These are phyloP conservation scores for Piaya cayana DNA, from an alignment of 2,113 vertebrate species.

Conservation along the genomic window DNA sequence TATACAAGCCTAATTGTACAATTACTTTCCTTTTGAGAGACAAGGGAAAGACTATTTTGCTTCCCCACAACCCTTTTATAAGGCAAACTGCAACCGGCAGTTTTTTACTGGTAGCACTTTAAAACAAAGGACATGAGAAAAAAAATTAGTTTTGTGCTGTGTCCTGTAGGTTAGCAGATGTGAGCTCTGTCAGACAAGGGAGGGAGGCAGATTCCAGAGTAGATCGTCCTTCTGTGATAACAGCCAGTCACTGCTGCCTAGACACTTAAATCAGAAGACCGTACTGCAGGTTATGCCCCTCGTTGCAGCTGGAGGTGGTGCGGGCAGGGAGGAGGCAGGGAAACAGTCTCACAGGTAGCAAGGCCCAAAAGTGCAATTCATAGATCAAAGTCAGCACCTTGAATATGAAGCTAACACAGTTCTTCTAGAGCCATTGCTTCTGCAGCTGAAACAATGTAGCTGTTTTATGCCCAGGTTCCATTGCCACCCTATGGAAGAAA, in stretches of 20 bases:
- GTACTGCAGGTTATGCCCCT: not conserved
- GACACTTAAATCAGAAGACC: not conserved
- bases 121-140: slow-evolving; percentile 3
- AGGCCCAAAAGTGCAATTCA: not conserved
- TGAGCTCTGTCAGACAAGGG: not conserved
- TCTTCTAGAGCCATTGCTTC: not conserved
- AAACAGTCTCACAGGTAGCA: not conserved
- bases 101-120: slow-evolving; percentile 38
- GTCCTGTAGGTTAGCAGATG: slow-evolving; percentile 40
- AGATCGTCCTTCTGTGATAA: not conserved
- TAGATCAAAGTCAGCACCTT: slow-evolving; percentile 28
- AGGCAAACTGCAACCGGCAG: not conserved
- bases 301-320: not conserved
- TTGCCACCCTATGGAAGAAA: slow-evolving; percentile 62
- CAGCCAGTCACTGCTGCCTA: not conserved
- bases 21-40: not conserved
- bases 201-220: slow-evolving; percentile 24
- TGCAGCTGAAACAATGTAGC: not conserved
- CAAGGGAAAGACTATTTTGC: not conserved
- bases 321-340: not conserved
- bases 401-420: not conserved
- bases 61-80: not conserved
- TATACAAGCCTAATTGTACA: not conserved
- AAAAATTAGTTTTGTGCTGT: not conserved
- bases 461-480: slow-evolving; percentile 55